These are phyloP conservation scores for Ericerus pela DNA, from an alignment of 1,140 invertebrate species.

Conservation along the genomic window DNA sequence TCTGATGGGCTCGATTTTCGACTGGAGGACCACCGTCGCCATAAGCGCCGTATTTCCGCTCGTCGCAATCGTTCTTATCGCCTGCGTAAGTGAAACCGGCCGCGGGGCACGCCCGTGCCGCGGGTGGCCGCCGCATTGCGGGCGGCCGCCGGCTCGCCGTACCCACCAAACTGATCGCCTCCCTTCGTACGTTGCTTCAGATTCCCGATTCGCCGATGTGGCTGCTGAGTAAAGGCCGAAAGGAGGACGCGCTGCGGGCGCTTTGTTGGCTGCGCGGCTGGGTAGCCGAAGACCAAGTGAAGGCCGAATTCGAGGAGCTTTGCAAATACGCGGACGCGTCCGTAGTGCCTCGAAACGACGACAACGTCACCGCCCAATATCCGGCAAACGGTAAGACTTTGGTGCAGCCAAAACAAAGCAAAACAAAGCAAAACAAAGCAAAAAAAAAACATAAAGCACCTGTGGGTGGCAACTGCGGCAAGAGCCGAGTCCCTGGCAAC, in stretches of 20 bases:
- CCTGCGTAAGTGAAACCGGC: conserved; percentile 15
- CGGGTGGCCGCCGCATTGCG: too few species aligned
- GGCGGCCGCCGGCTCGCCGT: too few species aligned
- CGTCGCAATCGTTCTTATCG: conserved; percentile 7
- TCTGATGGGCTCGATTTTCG: conserved; percentile 8
- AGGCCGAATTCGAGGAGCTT: conserved; percentile 34
- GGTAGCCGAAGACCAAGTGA: conserved; percentile 32
- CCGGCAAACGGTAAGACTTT: background rate
- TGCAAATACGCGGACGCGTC: conserved; percentile 22
- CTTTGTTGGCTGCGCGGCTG: conserved; percentile 37
- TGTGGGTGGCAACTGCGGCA: too few species aligned
- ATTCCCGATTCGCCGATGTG: conserved; percentile 52
- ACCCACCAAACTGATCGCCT: too few species aligned
- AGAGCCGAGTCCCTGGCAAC: too few species aligned
- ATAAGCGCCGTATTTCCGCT: conserved; percentile 18
- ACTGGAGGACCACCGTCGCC: conserved; percentile 16
- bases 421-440: too few species aligned
- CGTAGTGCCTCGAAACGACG: background rate
- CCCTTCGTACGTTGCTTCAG: conserved; percentile 25
- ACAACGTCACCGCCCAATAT: too few species aligned
- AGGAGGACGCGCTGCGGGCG: conserved; percentile 34
- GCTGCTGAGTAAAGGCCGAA: conserved; percentile 36
- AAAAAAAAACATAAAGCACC: too few species aligned
- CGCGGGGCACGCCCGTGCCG: too few species aligned
- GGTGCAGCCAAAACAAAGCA: background rate